phyloP scores from a whole-genome alignment of 2,113 vertebrate species.

The Himantopus leucocephalus region DNA sequence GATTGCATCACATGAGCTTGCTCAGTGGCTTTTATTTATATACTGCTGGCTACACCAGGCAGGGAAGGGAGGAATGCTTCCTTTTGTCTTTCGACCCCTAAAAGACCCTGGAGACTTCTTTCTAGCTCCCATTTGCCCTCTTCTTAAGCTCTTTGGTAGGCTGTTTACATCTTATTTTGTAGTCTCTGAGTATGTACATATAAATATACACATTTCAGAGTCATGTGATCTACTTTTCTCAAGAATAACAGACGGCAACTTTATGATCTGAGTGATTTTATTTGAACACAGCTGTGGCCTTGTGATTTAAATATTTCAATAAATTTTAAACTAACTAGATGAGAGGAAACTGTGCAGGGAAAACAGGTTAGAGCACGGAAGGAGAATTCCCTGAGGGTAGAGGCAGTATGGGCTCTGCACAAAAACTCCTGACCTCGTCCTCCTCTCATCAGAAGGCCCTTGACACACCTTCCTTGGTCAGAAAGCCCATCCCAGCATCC shows the following conservation, averaged over 20 bases:
- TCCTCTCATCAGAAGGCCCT: not conserved
- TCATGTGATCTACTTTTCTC: conserved; percentile 3
- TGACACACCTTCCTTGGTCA: not conserved
- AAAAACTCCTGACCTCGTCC: accelerated
- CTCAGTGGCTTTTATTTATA: conserved; percentile 56
- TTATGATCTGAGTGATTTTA: conserved; percentile 71
- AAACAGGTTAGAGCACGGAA: not conserved
- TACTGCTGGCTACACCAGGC: not conserved
- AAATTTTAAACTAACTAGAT: conserved; percentile 61
- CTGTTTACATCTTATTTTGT: not conserved
- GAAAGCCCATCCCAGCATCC: not conserved
- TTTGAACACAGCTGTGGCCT: conserved; percentile 65
- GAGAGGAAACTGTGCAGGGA: not conserved
- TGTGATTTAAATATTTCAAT: conserved; percentile 66
- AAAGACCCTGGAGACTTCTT: not conserved
- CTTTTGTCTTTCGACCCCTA: conserved; percentile 13
- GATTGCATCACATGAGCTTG: conserved; percentile 57
- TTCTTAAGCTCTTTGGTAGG: not conserved
- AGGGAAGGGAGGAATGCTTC: not conserved
- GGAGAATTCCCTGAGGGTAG: not conserved
- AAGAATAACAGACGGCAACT: conserved; percentile 60
- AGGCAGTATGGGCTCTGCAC: not conserved
- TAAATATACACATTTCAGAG: not conserved
- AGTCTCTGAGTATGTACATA: not conserved
- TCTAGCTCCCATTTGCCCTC: not conserved